These are phyloP conservation scores for Stramonita haemastoma DNA, from an alignment of 2,888 invertebrate genomes.

Conservation along the genomic window DNA sequence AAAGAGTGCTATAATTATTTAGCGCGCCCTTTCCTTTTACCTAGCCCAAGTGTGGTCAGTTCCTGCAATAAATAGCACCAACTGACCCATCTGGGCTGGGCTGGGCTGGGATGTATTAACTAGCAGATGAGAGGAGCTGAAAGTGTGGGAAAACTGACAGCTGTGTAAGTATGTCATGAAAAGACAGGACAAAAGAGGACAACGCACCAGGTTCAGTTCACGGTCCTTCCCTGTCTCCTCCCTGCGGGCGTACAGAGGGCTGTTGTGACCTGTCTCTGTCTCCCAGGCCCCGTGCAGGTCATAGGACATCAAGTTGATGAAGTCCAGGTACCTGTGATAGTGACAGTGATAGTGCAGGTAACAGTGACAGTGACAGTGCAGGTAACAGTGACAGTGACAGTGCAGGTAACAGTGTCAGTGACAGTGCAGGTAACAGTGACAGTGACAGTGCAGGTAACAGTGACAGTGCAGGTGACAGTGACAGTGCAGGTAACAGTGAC, in stretches of 20 bases:
- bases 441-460: background rate
- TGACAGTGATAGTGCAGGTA: background rate
- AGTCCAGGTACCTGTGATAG: slow-evolving; percentile 66
- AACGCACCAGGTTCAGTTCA: slow-evolving; percentile 48
- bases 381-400: background rate
- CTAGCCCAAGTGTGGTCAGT: too few species aligned
- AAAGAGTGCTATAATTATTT: too few species aligned
- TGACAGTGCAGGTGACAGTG: background rate
- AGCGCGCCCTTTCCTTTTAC: too few species aligned
- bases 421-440: background rate
- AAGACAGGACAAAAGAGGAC: too few species aligned
- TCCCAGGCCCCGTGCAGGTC: slow-evolving; percentile 74
- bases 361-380: background rate
- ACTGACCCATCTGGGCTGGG: too few species aligned
- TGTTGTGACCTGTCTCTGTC: slow-evolving; percentile 66
- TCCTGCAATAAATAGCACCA: too few species aligned
- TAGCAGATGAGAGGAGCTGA: too few species aligned
- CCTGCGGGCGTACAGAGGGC: slow-evolving; percentile 62
- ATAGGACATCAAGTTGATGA: slow-evolving; percentile 74
- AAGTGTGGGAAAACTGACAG: too few species aligned
- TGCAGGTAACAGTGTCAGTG: background rate
- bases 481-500: background rate
- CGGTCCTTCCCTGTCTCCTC: slow-evolving; percentile 44
- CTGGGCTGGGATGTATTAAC: too few species aligned
- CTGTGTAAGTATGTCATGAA: too few species aligned